A percentile compares a stretch with the other conserved stretches of the same genome.
phyloP scores from a whole-genome alignment of 2,888 invertebrate species.

The Drosophila lacicola region DNA sequence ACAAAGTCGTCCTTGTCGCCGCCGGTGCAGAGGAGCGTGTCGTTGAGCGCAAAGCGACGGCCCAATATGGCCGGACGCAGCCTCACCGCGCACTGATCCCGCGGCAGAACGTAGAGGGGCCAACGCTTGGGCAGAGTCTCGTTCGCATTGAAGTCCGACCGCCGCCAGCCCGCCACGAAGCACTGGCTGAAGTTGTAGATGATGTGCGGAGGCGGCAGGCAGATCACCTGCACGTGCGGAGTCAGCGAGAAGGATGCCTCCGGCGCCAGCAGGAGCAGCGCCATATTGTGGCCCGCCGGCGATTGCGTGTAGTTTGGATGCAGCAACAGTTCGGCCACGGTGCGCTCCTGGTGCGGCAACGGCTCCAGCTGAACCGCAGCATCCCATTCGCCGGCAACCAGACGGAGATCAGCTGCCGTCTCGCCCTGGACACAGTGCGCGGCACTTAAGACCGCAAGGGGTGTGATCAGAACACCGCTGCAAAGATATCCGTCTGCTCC shows the following conservation, averaged over 20 bases:
- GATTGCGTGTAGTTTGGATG: constrained; percentile 58
- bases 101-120: constrained; percentile 56
- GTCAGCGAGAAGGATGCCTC: constrained; percentile 37
- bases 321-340: constrained; percentile 45
- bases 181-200: constrained; percentile 63
- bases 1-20: constrained; percentile 62
- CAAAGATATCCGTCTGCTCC: constrained; percentile 42
- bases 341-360: constrained; percentile 42
- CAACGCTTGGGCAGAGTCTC: constrained; percentile 52
- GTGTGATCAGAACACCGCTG: constrained; percentile 59
- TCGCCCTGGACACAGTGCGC: constrained; percentile 54
- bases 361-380: constrained; percentile 59
- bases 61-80: constrained; percentile 56
- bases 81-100: constrained; percentile 60
- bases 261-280: constrained; percentile 42
- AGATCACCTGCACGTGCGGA: constrained; percentile 55
- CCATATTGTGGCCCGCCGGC: constrained; percentile 54
- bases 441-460: constrained; percentile 54
- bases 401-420: constrained; percentile 14
- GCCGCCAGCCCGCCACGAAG: constrained; percentile 62
- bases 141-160: constrained; percentile 25
- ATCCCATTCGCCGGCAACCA: constrained; percentile 69
- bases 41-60: constrained; percentile 48
- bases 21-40: constrained; percentile 60
- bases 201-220: constrained; percentile 52